Base-by-base conservation (phyloP, 2,797 vertebrate genomes). In the Erethizon dorsatum region DNA sequence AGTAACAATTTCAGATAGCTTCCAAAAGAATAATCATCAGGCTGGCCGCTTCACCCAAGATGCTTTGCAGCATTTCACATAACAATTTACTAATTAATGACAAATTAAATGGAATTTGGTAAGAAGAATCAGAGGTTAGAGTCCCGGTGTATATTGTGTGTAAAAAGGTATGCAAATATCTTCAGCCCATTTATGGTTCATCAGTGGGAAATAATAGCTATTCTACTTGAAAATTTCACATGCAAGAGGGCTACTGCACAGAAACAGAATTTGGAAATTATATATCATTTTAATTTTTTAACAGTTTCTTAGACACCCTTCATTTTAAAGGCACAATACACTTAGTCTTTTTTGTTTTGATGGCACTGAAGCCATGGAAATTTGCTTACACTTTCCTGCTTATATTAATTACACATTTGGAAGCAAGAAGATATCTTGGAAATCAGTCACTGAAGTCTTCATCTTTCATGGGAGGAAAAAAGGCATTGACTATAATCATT, bases 81-180 rank as follows among this genome's bases (percentile, higher is more conserved):
- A 98, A 93, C 96, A 98, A 98, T 98, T 98, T 98, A 97, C 97
- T 98, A 98, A 98, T 98, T 98, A 98, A 98, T 96, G 96, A 98
- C 96, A 98, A 98, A 98, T 98, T 98, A 98, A 98, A 98, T 97
- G 96, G 86, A 95, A 97, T 97, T 98, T 96, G 96, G 93, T 96
- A 96, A 69, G 97, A 97, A 98, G 94, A 98, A 75, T 97, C 97
- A 97, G 96, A 97, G 97, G 98, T 97, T 97, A 97, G 47, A 96
- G 85, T 97, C 96, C 95, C 96, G 96, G 97, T 91, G 54, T 89
- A 91, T 88, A 82, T 73, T 95, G 92, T 91, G 90, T 97, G 41
- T 97, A 93, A 98, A 97, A 96, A 92, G 94, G 97, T 97, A 98
- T 96, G 94, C 94, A 94, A 97, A 98, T 98, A 95, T 95, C 94